phyloP scores from a whole-genome alignment of 2,113 vertebrate species.

The Sclerurus mexicanus region DNA sequence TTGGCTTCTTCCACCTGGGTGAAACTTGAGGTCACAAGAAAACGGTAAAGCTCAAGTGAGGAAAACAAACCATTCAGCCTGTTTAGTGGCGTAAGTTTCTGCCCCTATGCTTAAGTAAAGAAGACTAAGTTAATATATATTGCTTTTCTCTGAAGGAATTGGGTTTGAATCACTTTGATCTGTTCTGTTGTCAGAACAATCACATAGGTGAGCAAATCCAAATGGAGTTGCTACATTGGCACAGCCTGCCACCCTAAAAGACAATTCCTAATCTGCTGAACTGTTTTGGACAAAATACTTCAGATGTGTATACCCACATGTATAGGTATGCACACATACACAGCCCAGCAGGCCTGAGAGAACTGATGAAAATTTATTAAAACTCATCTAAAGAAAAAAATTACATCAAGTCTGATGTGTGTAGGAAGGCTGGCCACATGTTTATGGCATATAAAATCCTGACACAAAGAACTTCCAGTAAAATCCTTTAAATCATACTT shows the following conservation, averaged over 20 bases:
- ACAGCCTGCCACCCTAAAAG: neutral
- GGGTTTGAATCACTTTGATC: neutral
- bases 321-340: neutral
- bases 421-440: neutral
- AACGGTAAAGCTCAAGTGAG: neutral
- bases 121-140: neutral
- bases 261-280: neutral
- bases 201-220: neutral
- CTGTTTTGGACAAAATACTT: neutral
- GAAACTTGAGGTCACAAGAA: neutral
- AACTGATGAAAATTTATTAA: slow-evolving; percentile 36
- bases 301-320: neutral
- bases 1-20: neutral
- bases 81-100: neutral
- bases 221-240: neutral
- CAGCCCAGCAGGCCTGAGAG: neutral
- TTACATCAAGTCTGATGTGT: neutral
- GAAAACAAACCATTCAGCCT: neutral
- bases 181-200: neutral
- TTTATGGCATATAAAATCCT: slow-evolving; percentile 28
- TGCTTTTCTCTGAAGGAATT: neutral
- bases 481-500: neutral
- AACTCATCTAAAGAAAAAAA: neutral
- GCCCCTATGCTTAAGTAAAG: neutral
- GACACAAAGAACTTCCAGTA: slow-evolving; percentile 9